Evolutionary conservation across 2,113 vertebrate genomes (phyloP).

Genomic region (Vombatus ursinus): DNA sequence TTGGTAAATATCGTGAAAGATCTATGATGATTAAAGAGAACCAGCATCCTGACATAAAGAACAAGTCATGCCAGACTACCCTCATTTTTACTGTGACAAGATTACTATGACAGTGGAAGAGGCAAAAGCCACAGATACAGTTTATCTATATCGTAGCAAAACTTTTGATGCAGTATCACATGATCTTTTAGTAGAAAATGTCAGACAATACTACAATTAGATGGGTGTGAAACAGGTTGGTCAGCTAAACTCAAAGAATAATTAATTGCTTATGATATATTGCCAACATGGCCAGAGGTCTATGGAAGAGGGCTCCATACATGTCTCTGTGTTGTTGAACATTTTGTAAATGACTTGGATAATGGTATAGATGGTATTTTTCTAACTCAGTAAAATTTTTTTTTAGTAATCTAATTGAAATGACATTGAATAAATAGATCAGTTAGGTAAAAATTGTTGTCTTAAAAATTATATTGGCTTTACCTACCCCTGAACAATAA

Average conservation of each 20-base stretch:
- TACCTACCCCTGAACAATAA: no score
- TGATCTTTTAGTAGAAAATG: neutral
- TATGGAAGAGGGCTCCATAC: neutral
- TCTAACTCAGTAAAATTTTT: no score
- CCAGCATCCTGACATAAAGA: no score
- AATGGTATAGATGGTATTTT: neutral
- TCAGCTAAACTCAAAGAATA: neutral
- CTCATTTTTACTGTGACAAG: no score
- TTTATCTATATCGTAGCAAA: neutral
- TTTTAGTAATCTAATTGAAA: no score
- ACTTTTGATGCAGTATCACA: neutral
- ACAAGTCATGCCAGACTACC: no score
- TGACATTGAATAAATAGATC: no score
- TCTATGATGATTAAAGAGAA: no score
- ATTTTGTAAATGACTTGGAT: neutral
- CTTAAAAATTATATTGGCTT: no score
- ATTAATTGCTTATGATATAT: neutral
- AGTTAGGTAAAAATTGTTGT: no score
- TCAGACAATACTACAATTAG: neutral
- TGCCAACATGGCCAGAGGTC: neutral
- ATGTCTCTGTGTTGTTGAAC: neutral
- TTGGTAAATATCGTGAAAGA: no score
- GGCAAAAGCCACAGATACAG: neutral
- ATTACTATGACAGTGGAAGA: neutral
- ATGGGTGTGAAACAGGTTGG: neutral